Evolutionary conservation across 2,888 invertebrate genomes (phyloP).

Genomic region (Dascillus cervinus): DNA sequence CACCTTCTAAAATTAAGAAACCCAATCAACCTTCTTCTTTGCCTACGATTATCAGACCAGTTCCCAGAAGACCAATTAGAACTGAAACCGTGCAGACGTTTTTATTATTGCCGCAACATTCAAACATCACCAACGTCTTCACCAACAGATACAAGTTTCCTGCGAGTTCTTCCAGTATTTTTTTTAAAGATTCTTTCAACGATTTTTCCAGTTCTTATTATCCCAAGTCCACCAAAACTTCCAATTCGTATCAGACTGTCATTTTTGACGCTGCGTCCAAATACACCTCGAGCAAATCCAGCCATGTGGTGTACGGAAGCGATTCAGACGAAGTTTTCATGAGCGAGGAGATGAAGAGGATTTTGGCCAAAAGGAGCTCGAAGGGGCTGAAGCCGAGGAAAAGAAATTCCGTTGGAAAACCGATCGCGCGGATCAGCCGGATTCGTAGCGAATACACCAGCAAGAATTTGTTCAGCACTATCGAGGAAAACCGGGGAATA

Average conservation of each 20-base stretch:
- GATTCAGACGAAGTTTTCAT: background rate
- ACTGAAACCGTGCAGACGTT: no score
- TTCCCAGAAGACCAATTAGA: no score
- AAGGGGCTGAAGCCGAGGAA: no score
- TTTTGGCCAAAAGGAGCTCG: no score
- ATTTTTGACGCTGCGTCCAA: no score
- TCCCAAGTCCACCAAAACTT: background rate
- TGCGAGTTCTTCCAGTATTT: background rate
- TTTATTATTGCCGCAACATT: slow-evolving; percentile 5
- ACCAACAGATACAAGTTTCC: slow-evolving; percentile 3
- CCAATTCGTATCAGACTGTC: no score
- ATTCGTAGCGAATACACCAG: background rate
- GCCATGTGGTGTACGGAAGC: background rate
- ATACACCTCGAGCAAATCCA: slow-evolving; percentile 1
- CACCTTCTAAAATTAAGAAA: no score
- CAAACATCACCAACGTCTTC: slow-evolving; percentile 5
- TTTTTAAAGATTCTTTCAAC: slow-evolving; percentile 1
- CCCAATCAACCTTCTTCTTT: no score
- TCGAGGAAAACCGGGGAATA: background rate
- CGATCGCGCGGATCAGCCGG: no score
- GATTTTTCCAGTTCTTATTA: background rate
- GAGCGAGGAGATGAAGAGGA: no score
- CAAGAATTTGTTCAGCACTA: background rate
- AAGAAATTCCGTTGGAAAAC: background rate
- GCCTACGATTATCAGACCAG: no score